Evolutionary conservation across 2,888 invertebrate genomes (phyloP).

Genomic region (Caenorhabditis wallacei): DNA sequence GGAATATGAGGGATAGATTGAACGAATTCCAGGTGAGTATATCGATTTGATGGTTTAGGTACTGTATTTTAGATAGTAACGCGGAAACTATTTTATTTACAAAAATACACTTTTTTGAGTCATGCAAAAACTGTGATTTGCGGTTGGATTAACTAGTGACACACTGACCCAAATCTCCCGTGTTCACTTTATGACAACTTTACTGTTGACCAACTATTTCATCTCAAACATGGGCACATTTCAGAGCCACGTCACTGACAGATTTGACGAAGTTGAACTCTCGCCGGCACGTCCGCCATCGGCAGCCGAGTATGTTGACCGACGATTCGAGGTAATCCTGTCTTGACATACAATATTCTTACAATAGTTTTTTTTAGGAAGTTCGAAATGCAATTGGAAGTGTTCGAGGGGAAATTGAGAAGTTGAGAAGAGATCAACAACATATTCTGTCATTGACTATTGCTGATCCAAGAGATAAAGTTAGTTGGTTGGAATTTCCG

Average conservation of each 20-base stretch:
- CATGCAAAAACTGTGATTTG: background rate
- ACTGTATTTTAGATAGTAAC: too few species aligned
- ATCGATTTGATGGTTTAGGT: background rate
- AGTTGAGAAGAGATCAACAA: conserved; percentile 70
- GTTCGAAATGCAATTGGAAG: conserved; percentile 63
- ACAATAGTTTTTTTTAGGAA: conserved; percentile 48
- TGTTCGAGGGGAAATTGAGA: conserved; percentile 70
- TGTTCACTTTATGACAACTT: background rate
- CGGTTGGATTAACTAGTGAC: conserved; percentile 25
- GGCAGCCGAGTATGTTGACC: conserved; percentile 67
- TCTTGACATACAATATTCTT: background rate
- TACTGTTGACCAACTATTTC: background rate
- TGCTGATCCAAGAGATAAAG: conserved; percentile 74
- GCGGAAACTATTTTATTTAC: too few species aligned
- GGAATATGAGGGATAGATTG: conserved; percentile 68
- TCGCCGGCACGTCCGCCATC: conserved; percentile 69
- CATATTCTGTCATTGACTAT: conserved; percentile 70
- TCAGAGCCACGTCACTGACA: conserved; percentile 73
- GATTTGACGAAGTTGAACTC: conserved; percentile 76
- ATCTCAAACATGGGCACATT: conserved; percentile 40
- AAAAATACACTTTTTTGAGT: too few species aligned
- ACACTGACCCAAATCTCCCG: conserved; percentile 49
- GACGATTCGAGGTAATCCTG: conserved; percentile 67
- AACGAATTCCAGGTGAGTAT: conserved; percentile 69
- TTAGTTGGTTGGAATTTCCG: conserved; percentile 6